phyloP scores from a whole-genome alignment of 2,888 invertebrate species.

The Oegoconia quadripuncta region DNA sequence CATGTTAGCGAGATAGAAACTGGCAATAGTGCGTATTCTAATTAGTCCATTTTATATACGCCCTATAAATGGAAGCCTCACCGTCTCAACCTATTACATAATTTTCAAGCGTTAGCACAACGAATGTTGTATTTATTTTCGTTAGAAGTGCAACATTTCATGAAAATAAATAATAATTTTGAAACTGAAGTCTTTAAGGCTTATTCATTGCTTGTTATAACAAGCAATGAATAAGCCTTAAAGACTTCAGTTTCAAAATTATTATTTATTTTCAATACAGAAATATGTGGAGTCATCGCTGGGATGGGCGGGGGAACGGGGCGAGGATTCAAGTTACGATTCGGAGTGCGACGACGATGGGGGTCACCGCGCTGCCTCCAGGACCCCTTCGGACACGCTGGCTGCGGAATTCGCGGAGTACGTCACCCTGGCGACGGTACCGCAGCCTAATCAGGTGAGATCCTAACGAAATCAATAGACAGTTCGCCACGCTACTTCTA shows the following conservation, averaged over 20 bases:
- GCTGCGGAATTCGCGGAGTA: slow-evolving; percentile 92
- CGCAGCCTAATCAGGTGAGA: slow-evolving; percentile 58
- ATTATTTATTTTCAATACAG: slow-evolving; percentile 50
- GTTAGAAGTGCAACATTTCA: too few species aligned
- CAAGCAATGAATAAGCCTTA: too few species aligned
- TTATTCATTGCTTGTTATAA: neutral
- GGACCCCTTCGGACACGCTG: slow-evolving; percentile 91
- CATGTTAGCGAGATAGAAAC: too few species aligned
- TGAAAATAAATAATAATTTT: too few species aligned
- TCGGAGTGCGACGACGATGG: slow-evolving; percentile 86
- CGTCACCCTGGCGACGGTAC: slow-evolving; percentile 78
- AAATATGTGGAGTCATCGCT: slow-evolving; percentile 86
- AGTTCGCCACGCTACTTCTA: too few species aligned
- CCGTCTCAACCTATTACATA: too few species aligned
- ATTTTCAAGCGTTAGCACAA: too few species aligned
- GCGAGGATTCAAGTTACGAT: slow-evolving; percentile 92
- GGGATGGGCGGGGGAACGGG: slow-evolving; percentile 75
- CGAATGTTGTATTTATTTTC: too few species aligned
- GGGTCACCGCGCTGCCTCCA: slow-evolving; percentile 86
- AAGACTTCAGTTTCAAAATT: neutral
- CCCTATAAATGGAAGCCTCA: too few species aligned
- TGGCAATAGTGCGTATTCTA: too few species aligned
- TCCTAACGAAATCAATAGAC: too few species aligned
- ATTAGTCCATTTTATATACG: too few species aligned
- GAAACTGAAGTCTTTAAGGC: neutral